Evolutionary conservation across 2,113 vertebrate species (phyloP), one percentile per base, ranked within the genome.

Genomic region (Centropus unirufus): DNA sequence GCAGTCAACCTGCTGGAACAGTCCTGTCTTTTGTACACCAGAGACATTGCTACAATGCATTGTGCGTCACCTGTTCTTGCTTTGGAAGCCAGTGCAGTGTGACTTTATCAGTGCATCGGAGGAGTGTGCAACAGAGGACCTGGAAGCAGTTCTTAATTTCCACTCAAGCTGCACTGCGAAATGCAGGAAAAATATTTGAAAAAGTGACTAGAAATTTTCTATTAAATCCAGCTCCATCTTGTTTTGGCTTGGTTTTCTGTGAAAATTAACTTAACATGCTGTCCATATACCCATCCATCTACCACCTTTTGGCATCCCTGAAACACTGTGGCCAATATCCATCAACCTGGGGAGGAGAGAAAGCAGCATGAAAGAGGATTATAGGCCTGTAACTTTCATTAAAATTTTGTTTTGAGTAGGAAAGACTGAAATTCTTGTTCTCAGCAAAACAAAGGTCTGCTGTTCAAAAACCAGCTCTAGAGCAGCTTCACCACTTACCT

Each of bases 61-160:
- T 87, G n/a, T 42, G 77, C 83, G 39, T 62, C 83, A 57, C 49
- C 34, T 10, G 4, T 78, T 90, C 89, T 47, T 94, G 83, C 77
- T 75, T 63, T 76, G 87, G 79, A 96, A 81, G 61, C 44, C 67
- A 83, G 39, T 18, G 24, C 44, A 83, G 66, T 78, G 58, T 29
- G 72, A 82, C 29, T 62, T 89, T 69, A 95, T 82, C 94, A 74
- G 70, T 0, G 1, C 44, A 88, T 81, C 62, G 3, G 1, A 64
- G 26, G n/a, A 91, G 23, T 12, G 32, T 67, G n/a, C 7, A 8
- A 79, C 11, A 74, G 21, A 79, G 61, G 55, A 90, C 54, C 80
- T 89, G 69, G 64, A 93, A 92, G 55, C 21, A 68, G 61, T 51
- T 93, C 85, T 78, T 92, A 75, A 78, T 86, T 95, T 92, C 49